These are phyloP conservation scores for Perca schrenkii DNA, from an alignment of 2,113 vertebrate genomes.

Conservation along the genomic window DNA sequence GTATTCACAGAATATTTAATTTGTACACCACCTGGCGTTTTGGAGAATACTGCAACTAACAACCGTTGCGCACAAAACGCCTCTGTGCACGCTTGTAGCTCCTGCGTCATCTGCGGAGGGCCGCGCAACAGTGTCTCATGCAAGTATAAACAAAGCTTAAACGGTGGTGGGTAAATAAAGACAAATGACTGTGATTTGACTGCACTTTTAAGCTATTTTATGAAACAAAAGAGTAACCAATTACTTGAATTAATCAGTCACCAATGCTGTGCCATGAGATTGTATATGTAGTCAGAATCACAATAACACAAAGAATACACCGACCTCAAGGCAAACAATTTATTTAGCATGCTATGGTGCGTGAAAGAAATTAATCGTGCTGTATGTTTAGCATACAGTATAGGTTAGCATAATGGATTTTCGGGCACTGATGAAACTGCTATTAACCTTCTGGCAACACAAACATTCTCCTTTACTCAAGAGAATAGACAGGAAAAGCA, in stretches of 20 bases:
- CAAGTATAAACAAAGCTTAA: neutral
- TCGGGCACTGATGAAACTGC: neutral
- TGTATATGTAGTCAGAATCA: neutral
- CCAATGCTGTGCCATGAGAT: neutral
- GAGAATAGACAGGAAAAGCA: slow-evolving; percentile 14
- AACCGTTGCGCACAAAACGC: too few species aligned
- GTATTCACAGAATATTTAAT: too few species aligned
- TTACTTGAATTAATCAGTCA: neutral
- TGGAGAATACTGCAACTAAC: too few species aligned
- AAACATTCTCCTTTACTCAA: neutral
- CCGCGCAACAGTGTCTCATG: too few species aligned
- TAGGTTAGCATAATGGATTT: neutral
- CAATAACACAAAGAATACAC: neutral
- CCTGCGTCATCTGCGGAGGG: too few species aligned
- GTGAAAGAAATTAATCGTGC: neutral
- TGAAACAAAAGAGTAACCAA: neutral
- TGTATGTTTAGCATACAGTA: neutral
- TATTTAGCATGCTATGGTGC: neutral
- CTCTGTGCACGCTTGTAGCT: too few species aligned
- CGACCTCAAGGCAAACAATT: neutral
- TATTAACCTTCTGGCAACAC: neutral
- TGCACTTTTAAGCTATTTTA: neutral
- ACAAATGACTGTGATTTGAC: neutral
- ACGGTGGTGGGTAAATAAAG: neutral
- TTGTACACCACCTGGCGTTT: too few species aligned